A percentile compares a stretch with the other conserved stretches of the same genome.
Evolutionary conservation across 1,140 invertebrate species (phyloP).

Genomic region (Druon quercuslanigerum): DNA sequence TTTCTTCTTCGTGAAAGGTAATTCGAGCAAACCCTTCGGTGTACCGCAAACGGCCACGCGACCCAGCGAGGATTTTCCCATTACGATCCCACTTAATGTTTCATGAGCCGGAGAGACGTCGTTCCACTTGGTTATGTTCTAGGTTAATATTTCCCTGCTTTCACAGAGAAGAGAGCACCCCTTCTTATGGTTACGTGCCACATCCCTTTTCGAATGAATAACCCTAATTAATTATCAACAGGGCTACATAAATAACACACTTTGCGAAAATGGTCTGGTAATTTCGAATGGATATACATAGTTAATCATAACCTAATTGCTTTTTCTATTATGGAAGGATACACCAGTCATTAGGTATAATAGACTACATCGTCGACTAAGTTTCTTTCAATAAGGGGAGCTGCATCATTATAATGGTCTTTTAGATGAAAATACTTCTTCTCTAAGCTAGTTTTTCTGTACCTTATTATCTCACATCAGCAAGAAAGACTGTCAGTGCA

Average conservation of each 20-base stretch:
- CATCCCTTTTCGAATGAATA: slow-evolving; percentile 21
- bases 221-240: slow-evolving; percentile 1
- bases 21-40: slow-evolving; percentile 53
- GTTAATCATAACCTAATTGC: not conserved
- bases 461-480: not conserved
- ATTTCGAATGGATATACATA: not conserved
- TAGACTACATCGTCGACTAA: not conserved
- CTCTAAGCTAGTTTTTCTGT: not conserved
- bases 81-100: slow-evolving; percentile 54
- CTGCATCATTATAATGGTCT: slow-evolving; percentile 5
- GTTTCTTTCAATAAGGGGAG: not conserved
- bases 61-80: slow-evolving; percentile 57
- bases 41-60: slow-evolving; percentile 61
- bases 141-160: slow-evolving; percentile 27
- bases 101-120: slow-evolving; percentile 48
- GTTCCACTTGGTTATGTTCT: slow-evolving; percentile 34
- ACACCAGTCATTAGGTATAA: not conserved
- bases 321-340: not conserved
- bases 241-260: too few species aligned
- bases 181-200: slow-evolving; percentile 5
- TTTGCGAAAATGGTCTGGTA: not conserved
- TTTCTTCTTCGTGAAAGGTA: slow-evolving; percentile 60
- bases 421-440: slow-evolving; percentile 19
- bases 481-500: slow-evolving; percentile 16
- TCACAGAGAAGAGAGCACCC: not conserved